Evolutionary conservation across 2,797 vertebrate genomes (phyloP), one percentile per base, ranked within the genome.

Genomic region (Rhinoraja longicauda): DNA sequence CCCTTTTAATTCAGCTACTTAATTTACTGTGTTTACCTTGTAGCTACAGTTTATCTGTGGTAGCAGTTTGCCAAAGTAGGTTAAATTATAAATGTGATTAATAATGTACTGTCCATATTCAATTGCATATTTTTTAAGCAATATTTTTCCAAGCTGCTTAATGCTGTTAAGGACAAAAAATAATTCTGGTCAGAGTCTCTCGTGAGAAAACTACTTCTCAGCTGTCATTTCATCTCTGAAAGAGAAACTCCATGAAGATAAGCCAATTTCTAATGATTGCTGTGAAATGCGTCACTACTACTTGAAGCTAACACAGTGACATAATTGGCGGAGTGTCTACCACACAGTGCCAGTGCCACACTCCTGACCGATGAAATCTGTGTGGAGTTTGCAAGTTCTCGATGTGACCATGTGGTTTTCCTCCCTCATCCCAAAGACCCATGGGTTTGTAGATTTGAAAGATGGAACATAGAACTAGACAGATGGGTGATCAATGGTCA

Each of bases 1-100:
- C 59, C 15, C 67, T 67, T 64, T 90, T 90, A 90, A 90, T 36
- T 90, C 84, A 90, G 19, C 45, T 59, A 59, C 62, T 90, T 90
- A 90, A 67, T 90, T 67, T 45, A 26, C 88, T 72, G 64, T 26
- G 32, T 70, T 72, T 91, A 91, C 36, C 36, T 91, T 72, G 64
- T 39, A 72, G 64, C 88, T 73, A 45, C 19, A 17, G 21, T 45
- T 72, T 72, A 73, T 70, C 32, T 91, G 64, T 26, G 2, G 24
- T 91, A 91, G 64, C 21, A 26, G 64, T 26, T 73, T 70, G 39
- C 64, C 73, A 72, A 91, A 72, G 36, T 72, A 91, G 24, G 32
- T 91, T 91, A 21, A 45, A 39, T 21, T 24, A 70, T 39, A 70
- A 4, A 72, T 72, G 45, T 91, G 19, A 91, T 39, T 72, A 72